Base-by-base conservation (phyloP, 2,797 vertebrate species). In the Novumbra hubbsi region DNA sequence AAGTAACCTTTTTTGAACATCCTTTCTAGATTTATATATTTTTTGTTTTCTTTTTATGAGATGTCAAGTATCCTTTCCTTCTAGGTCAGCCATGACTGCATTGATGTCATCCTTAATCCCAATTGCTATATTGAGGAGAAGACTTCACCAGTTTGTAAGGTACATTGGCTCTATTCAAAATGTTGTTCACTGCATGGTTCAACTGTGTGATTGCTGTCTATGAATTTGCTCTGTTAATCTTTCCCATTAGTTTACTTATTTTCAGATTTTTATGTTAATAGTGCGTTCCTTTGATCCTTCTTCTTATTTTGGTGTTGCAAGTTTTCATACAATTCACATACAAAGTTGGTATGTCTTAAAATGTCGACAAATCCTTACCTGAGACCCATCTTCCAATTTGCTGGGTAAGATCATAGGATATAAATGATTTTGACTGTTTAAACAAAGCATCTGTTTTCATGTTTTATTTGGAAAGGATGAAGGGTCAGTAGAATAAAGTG, bases 131-230 rank as follows among this genome's bases (percentile, higher is more conserved):
- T 72, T 11, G 88, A 91, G 49, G 86, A 88, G 24, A 87, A 73
- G 55, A 68, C 77, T 21, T 72, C 81, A 8, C 64, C 79, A 0
- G 45, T 48, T 76, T 90, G 87, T 73, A 89, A 93, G 89, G 93
- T 93, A 78, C 0, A 41, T 57, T 66, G 30, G n/a, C 30, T 64
- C 30, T 32, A n/a, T 21, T 52, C 30, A 60, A 14, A 32, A 27
- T 11, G 55, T 70, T 27, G 27, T 11, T 16, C 68, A n/a, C 6
- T 34, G 30, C 17, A 64, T 64, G 62, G 19, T 30, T 28, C 14
- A 30, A 64, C 5, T 32, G 30, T 64, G 27, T 5, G 6, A 32
- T 24, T 62, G 24, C 60, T 16, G n/a, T 49, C 24, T 71, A 41
- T 70, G 19, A 72, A 66, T 38, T 66, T 27, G 3, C 11, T 70